Evolutionary conservation across 2,888 invertebrate species (phyloP), one percentile per base, ranked within the genome.

Genomic region (Philopedon plagiatum): DNA sequence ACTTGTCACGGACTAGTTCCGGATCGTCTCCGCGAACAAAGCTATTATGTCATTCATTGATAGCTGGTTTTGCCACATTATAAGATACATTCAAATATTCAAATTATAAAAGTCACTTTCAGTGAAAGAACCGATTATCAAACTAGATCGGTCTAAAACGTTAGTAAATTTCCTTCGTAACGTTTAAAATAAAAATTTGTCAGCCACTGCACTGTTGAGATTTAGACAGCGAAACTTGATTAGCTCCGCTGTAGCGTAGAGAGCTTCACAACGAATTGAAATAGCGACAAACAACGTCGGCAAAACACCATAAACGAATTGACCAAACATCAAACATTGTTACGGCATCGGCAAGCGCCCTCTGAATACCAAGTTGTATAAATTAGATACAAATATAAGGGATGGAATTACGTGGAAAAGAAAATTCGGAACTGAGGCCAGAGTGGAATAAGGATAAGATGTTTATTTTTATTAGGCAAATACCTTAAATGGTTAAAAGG

Each of bases 311-410:
- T 70, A 84, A 84, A 83, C 82, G 83, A 83, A 83, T 84, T 84
- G 84, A 83, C 84, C 84, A 83, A 84, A 84, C 83, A 83, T 80
- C 80, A 83, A 84, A 84, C 82, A 82, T 80, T 80, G 83, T 84
- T 84, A 84, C 78, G 76, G 79, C 76, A 76, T 84, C 78, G 76
- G 79, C 76, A 76, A 79, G 78, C 82, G 81, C 79, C 77, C 74
- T 79, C 75, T 78, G 83, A 81, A 84, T 83, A 80, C 77, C 80
- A 83, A 83, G 72, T 74, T 54, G 54, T 21, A 29, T 61, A 54
- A 61, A 54, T 68, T 69, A 58, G 68, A 56, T 46, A 34, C 49
- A 67, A 46, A 46, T 51, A 51, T 51, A 51, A 51, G 51, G 51
- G 51, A 29, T 51, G 5, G 29, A 51, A 51, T 51, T 51, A 26